Evolutionary conservation across 2,797 vertebrate genomes (phyloP), one percentile per base, ranked within the genome.

Genomic region (Dallia pectoralis): DNA sequence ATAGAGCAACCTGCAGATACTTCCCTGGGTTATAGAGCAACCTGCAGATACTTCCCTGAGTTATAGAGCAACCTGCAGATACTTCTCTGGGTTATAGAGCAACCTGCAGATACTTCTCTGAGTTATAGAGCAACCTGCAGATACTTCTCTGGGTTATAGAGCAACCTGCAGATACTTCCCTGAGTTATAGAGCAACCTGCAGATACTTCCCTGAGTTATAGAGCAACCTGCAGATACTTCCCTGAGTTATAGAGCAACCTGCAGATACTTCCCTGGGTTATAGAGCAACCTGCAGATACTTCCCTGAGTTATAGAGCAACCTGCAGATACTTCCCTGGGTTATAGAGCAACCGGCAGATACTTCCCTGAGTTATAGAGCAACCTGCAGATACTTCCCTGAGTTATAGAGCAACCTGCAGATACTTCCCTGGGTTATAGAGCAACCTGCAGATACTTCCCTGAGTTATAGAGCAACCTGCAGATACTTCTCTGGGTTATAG

Each of bases 131-230:
- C n/a, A 65, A 71, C 79, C 77, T 78, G 75, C 56, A 73, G 79
- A 81, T 74, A 56, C 79, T 73, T 40, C 71, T 79, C 83, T 77
- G n/a, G n/a, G n/a, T n/a, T n/a, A n/a, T n/a, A n/a, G n/a, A n/a
- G n/a, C n/a, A n/a, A n/a, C n/a, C n/a, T n/a, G n/a, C n/a, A n/a
- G n/a, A n/a, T n/a, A 73, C 83, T 82, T 78, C 70, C 51, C 64
- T 82, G 83, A 85, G 75, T 83, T 85, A 81, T 80, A 64, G 72
- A 47, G n/a, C n/a, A n/a, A n/a, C n/a, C n/a, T n/a, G n/a, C 74
- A 1, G 33, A 30, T 18, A 30, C 70, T 70, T 79, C 70, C 51
- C 64, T 82, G 83, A 85, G 75, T 83, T 85, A 81, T 80, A 64
- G 72, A 47, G n/a, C n/a, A n/a, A n/a, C n/a, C n/a, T n/a, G n/a